phyloP scores from a whole-genome alignment of 1,140 invertebrate species.

The Dryas iulia region DNA sequence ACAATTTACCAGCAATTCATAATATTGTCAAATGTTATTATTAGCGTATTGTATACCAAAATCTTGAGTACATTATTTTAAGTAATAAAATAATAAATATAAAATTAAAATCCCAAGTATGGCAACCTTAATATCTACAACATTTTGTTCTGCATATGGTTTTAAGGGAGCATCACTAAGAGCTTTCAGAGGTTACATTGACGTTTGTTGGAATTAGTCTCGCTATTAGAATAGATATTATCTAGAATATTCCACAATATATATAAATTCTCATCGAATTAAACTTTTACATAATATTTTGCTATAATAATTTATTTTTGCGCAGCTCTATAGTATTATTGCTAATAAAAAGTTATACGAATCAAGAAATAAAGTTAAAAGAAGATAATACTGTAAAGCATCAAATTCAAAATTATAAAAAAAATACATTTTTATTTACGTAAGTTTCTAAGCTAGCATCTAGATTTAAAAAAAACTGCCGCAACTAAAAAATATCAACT shows the following conservation, averaged over 20 bases:
- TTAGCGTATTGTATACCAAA: too few species aligned
- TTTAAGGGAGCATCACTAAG: conserved; percentile 19
- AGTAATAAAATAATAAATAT: too few species aligned
- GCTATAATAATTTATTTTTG: conserved; percentile 15
- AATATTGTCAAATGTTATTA: too few species aligned
- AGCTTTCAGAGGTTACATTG: conserved; percentile 16
- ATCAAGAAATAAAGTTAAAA: neutral
- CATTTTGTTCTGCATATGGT: neutral
- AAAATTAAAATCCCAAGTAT: neutral
- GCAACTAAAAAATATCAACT: neutral
- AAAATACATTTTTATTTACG: too few species aligned
- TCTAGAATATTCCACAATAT: conserved; percentile 7
- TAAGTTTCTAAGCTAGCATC: neutral
- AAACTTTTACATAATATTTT: conserved; percentile 11
- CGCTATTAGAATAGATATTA: conserved; percentile 23
- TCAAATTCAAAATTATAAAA: too few species aligned
- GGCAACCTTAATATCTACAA: neutral
- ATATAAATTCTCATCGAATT: conserved; percentile 8
- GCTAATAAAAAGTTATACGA: neutral
- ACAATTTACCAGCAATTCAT: too few species aligned
- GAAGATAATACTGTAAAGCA: neutral
- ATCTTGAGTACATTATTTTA: too few species aligned
- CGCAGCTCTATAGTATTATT: conserved; percentile 10
- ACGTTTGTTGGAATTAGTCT: conserved; percentile 17
- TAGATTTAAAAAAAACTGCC: neutral